Percentiles rank a stretch among this genome's conserved stretches.
These are phyloP conservation scores for Haplotaxodon microlepis DNA, from an alignment of 2,113 vertebrate species.

Conservation along the genomic window DNA sequence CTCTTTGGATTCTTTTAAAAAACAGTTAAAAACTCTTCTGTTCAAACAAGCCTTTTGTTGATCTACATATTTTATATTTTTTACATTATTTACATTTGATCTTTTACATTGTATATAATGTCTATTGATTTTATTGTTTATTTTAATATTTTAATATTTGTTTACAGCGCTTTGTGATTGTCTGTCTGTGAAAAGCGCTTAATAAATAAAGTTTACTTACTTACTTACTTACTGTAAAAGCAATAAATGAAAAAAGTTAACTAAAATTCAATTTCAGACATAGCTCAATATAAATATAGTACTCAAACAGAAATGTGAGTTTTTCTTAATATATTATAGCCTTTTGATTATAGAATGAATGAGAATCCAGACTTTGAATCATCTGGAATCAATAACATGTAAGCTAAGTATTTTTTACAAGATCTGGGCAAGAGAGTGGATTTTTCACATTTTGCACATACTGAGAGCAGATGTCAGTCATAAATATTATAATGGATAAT, in stretches of 20 bases:
- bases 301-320: not conserved
- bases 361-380: not conserved
- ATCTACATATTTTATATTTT: too few relatives aligned
- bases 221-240: not conserved
- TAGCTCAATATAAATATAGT: not conserved
- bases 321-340: not conserved
- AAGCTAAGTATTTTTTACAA: not conserved
- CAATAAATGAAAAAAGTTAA: not conserved
- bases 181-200: too few relatives aligned
- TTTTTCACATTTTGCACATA: slow-evolving; percentile 30
- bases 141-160: too few relatives aligned
- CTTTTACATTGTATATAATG: too few relatives aligned
- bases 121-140: too few relatives aligned
- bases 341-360: not conserved
- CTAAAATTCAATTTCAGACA: not conserved
- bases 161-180: too few relatives aligned
- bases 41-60: too few relatives aligned
- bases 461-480: slow-evolving; percentile 6
- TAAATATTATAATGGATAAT: not conserved
- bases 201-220: too few relatives aligned
- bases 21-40: too few relatives aligned
- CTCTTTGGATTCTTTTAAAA: too few relatives aligned
- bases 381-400: slow-evolving; percentile 6
- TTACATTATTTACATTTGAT: too few relatives aligned
- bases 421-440: not conserved